Evolutionary conservation across 2,113 vertebrate genomes (phyloP).

Genomic region (Conger conger): DNA sequence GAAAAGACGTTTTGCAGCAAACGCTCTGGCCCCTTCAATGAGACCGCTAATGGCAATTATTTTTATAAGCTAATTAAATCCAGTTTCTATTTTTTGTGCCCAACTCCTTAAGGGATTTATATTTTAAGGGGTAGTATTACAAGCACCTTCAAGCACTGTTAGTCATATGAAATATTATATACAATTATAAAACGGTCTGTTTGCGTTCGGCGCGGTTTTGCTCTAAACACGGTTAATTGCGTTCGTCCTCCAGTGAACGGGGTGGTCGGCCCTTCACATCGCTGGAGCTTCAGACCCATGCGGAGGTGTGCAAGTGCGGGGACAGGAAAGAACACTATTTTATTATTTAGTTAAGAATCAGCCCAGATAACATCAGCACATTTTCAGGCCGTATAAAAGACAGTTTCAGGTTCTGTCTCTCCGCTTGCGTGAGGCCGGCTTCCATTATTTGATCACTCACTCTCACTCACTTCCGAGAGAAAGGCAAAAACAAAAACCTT

Average conservation of each 20-base stretch:
- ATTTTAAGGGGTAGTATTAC: slow-evolving; percentile 52
- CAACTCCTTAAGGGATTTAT: slow-evolving; percentile 51
- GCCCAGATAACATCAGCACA: slow-evolving; percentile 12
- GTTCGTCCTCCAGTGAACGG: slow-evolving; percentile 23
- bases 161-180: slow-evolving; percentile 47
- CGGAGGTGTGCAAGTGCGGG: slow-evolving; percentile 5
- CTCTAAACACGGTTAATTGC: slow-evolving; percentile 39
- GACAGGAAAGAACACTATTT: slow-evolving; percentile 29
- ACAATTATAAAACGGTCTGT: slow-evolving; percentile 42
- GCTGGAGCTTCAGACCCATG: background rate
- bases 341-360: slow-evolving; percentile 27
- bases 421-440: slow-evolving; percentile 37
- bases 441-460: slow-evolving; percentile 58
- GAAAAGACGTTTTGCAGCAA: slow-evolving; percentile 46
- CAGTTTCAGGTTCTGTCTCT: slow-evolving; percentile 43
- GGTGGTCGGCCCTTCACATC: background rate
- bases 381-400: slow-evolving; percentile 35
- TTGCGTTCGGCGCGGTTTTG: slow-evolving; percentile 36
- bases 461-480: slow-evolving; percentile 50
- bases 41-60: slow-evolving; percentile 74
- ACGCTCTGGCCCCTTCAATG: slow-evolving; percentile 58
- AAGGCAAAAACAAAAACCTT: slow-evolving; percentile 53
- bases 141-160: slow-evolving; percentile 56
- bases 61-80: slow-evolving; percentile 77
- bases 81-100: slow-evolving; percentile 52